A percentile compares a stretch with the other conserved stretches of the same genome.
phyloP scores from a whole-genome alignment of 2,888 invertebrate species.

The Trisateles emortualis region DNA sequence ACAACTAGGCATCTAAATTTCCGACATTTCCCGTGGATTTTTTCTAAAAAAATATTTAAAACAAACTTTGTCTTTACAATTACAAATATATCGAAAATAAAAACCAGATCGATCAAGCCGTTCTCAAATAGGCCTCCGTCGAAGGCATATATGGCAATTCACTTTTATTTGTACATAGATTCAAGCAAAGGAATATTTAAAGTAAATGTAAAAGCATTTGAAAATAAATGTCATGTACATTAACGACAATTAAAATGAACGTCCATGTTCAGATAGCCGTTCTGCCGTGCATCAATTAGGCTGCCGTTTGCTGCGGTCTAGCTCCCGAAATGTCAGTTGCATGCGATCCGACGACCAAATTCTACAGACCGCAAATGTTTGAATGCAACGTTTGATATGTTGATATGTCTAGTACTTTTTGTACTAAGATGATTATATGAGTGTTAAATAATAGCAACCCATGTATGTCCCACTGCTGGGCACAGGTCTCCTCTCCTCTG shows the following conservation, averaged over 20 bases:
- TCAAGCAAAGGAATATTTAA: no score
- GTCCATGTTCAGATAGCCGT: conserved; percentile 1
- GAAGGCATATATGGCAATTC: no score
- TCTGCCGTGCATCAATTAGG: conserved; percentile 41
- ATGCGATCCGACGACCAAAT: conserved; percentile 31
- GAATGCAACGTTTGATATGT: conserved; percentile 31
- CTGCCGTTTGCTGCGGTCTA: conserved; percentile 42
- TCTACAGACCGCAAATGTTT: conserved; percentile 41
- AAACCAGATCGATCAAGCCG: no score
- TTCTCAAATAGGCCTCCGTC: no score
- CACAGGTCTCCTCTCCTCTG: no score
- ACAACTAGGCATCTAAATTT: no score
- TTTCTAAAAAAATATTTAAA: no score
- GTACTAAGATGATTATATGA: background rate
- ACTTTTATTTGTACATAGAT: no score
- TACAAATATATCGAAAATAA: no score
- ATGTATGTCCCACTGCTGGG: background rate
- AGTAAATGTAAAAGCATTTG: background rate
- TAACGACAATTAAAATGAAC: conserved; percentile 2
- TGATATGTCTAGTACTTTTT: conserved; percentile 1
- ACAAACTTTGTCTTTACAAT: no score
- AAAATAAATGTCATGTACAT: conserved; percentile 1
- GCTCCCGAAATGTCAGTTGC: conserved; percentile 35
- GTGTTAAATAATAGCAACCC: background rate
- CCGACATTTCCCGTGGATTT: no score